Evolutionary conservation across 2,888 invertebrate species (phyloP).

Genomic region (Leucania comma): DNA sequence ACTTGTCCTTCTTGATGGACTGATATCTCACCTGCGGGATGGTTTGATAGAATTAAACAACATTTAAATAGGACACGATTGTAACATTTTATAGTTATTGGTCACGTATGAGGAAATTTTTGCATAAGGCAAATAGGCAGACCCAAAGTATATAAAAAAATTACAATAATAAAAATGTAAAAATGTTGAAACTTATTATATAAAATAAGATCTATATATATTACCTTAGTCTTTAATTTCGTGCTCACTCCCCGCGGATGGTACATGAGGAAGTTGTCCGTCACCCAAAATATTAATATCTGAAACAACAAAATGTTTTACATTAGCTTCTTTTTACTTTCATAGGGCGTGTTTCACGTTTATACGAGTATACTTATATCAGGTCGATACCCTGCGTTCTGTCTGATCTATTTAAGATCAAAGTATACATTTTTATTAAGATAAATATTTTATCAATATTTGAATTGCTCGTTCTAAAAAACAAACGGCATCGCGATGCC

Average conservation of each 20-base stretch:
- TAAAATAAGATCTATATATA: not conserved
- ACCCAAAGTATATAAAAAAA: no score
- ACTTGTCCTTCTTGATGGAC: constrained; percentile 90
- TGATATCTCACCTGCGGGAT: constrained; percentile 89
- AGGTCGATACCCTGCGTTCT: not conserved
- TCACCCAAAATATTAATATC: constrained; percentile 97
- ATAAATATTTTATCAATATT: constrained; percentile 8
- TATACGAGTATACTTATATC: no score
- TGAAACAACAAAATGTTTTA: constrained; percentile 77
- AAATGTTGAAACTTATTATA: not conserved
- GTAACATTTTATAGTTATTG: not conserved
- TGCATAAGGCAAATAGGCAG: not conserved
- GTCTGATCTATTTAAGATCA: not conserved
- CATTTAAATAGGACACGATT: not conserved
- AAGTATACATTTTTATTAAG: not conserved
- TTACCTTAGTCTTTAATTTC: constrained; percentile 88
- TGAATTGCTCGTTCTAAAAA: not conserved
- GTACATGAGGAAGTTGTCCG: constrained; percentile 95
- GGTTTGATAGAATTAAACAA: not conserved
- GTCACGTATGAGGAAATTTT: not conserved
- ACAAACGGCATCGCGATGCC: not conserved
- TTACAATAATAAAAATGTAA: not conserved
- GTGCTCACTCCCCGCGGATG: constrained; percentile 88
- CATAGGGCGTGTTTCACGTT: no score
- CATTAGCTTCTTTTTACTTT: not conserved